phyloP scores from a whole-genome alignment of 2,797 vertebrate genomes.

The Pachyuromys duprasi region DNA sequence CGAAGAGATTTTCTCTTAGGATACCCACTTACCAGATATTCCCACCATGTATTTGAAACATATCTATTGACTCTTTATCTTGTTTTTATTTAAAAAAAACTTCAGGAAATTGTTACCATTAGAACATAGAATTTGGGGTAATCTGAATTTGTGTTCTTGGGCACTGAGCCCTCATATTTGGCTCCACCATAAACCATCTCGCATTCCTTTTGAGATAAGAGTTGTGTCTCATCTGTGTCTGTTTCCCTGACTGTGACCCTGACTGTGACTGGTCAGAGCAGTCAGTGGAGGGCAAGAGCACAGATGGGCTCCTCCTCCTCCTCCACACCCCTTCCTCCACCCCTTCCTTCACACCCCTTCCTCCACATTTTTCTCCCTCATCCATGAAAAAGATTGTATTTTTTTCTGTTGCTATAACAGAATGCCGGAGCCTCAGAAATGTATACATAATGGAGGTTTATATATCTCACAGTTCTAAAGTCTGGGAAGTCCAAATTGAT shows the following conservation, averaged over 20 bases:
- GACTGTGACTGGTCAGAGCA: not conserved
- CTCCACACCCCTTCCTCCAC: not conserved
- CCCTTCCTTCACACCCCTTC: not conserved
- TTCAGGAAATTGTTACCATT: not conserved
- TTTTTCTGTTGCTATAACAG: not conserved
- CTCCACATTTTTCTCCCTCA: not conserved
- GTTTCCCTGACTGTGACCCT: not conserved
- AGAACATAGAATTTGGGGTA: not conserved
- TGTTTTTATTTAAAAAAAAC: not conserved
- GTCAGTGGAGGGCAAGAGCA: not conserved
- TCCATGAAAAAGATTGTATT: not conserved
- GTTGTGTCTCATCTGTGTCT: not conserved
- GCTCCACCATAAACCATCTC: not conserved
- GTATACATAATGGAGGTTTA: not conserved
- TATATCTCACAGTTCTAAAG: not conserved
- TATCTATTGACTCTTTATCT: not conserved
- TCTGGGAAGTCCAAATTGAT: not conserved
- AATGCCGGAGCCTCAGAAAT: not conserved
- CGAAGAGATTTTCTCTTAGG: not conserved
- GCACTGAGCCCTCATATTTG: not conserved
- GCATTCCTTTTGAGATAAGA: not conserved
- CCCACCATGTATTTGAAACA: not conserved
- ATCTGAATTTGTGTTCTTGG: not conserved
- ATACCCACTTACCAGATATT: not conserved
- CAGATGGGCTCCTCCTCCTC: not conserved